Evolutionary conservation across 2,888 invertebrate genomes (phyloP).

Genomic region (Ectropis crepuscularia): DNA sequence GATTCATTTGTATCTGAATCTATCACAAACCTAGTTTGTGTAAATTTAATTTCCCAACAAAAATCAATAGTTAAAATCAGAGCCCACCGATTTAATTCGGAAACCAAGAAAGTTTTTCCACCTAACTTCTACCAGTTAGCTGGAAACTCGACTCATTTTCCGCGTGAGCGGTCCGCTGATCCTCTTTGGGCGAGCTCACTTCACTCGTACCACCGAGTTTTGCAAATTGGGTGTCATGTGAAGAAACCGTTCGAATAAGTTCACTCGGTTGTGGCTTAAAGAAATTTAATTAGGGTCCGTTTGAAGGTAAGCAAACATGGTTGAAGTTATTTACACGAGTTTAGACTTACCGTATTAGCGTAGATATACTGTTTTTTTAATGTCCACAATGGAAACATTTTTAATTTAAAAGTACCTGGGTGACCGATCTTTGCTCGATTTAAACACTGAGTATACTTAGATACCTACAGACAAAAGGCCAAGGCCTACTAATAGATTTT

Average conservation of each 20-base stretch:
- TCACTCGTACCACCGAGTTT: neutral
- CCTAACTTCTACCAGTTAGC: conserved; percentile 7
- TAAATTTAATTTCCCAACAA: neutral
- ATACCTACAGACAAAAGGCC: too few relatives aligned
- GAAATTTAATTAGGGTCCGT: conserved; percentile 7
- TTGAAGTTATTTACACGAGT: neutral
- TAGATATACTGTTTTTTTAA: too few relatives aligned
- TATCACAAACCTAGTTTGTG: too few relatives aligned
- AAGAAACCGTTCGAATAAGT: conserved; percentile 14
- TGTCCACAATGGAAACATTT: too few relatives aligned
- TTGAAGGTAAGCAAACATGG: conserved; percentile 1
- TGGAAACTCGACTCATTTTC: conserved; percentile 20
- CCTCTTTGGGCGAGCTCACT: conserved; percentile 5
- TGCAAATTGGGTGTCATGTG: conserved; percentile 21
- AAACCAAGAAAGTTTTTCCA: conserved; percentile 14
- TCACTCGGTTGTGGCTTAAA: conserved; percentile 12
- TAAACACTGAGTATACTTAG: too few relatives aligned
- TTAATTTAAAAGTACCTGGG: too few relatives aligned
- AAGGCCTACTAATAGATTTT: too few relatives aligned
- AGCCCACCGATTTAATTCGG: conserved; percentile 7
- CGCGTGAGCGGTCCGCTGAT: conserved; percentile 17
- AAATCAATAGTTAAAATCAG: conserved; percentile 18
- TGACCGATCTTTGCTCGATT: too few relatives aligned
- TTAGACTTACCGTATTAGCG: too few relatives aligned
- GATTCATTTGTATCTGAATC: too few relatives aligned